Evolutionary conservation across 1,140 invertebrate species (phyloP).

Genomic region (Polypedilum pembai): DNA sequence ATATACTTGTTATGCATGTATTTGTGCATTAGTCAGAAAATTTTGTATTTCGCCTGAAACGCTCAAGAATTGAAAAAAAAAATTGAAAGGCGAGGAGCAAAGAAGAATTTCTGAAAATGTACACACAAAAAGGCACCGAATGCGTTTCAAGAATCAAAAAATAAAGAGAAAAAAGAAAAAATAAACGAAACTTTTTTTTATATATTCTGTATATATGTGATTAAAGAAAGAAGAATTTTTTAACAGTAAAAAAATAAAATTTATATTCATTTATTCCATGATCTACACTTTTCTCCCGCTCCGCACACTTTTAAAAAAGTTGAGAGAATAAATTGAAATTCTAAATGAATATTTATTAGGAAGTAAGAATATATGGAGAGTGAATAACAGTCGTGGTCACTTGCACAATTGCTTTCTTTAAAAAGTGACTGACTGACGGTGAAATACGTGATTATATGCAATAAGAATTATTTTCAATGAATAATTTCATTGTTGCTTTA

Average conservation of each 20-base stretch:
- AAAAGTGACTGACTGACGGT: slow-evolving; percentile 28
- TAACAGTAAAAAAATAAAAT: slow-evolving; percentile 26
- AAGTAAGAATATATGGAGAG: neutral
- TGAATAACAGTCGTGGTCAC: neutral
- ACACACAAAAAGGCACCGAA: neutral
- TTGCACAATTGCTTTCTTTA: slow-evolving; percentile 18
- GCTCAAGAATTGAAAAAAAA: slow-evolving; percentile 29
- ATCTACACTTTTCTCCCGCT: neutral
- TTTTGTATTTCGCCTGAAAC: slow-evolving; percentile 23
- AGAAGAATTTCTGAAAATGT: slow-evolving; percentile 27
- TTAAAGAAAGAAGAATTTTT: slow-evolving; percentile 18
- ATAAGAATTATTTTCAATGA: neutral
- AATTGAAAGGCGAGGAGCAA: neutral
- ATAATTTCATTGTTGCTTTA: no score
- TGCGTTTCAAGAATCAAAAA: neutral
- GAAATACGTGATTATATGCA: neutral
- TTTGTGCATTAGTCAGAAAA: neutral
- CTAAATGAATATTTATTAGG: slow-evolving; percentile 28
- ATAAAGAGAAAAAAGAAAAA: slow-evolving; percentile 5
- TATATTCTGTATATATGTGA: neutral
- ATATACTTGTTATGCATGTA: neutral
- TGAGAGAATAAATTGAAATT: slow-evolving; percentile 24
- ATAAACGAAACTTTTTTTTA: neutral
- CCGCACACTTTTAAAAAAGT: neutral
- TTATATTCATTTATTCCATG: slow-evolving; percentile 25